These are phyloP conservation scores for Nymphalis urticae DNA, from an alignment of 2,888 invertebrate genomes.

Conservation along the genomic window DNA sequence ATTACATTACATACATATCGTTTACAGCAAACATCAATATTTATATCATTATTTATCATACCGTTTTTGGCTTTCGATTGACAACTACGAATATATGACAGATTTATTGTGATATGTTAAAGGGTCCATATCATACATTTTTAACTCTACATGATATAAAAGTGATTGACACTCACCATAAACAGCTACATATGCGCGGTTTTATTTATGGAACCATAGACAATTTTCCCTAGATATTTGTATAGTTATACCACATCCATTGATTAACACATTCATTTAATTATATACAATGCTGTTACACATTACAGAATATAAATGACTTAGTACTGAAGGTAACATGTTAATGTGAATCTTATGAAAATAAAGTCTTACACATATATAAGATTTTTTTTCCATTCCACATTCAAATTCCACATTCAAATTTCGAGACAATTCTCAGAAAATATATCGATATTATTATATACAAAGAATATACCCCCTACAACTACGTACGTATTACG, in stretches of 20 bases:
- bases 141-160: background rate
- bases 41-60: background rate
- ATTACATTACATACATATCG: slow-evolving; percentile 1
- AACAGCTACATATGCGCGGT: background rate
- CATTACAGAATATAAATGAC: slow-evolving; percentile 12
- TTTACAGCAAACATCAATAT: slow-evolving; percentile 11
- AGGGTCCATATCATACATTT: slow-evolving; percentile 2
- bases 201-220: slow-evolving; percentile 5
- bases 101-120: slow-evolving; percentile 5
- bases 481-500: slow-evolving; percentile 16
- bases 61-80: background rate
- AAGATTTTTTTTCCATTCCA: slow-evolving; percentile 1
- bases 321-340: slow-evolving; percentile 25
- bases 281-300: background rate
- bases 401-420: too few species aligned
- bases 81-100: slow-evolving; percentile 5
- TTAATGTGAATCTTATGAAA: slow-evolving; percentile 20
- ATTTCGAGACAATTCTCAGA: slow-evolving; percentile 9
- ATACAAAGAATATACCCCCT: background rate
- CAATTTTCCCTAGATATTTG: background rate
- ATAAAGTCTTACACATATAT: slow-evolving; percentile 8
- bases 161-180: background rate
- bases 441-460: slow-evolving; percentile 17
- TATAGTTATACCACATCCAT: background rate
- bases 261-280: background rate